Base-by-base conservation (phyloP, 2,888 invertebrate genomes). In the Coelopa pilipes region DNA sequence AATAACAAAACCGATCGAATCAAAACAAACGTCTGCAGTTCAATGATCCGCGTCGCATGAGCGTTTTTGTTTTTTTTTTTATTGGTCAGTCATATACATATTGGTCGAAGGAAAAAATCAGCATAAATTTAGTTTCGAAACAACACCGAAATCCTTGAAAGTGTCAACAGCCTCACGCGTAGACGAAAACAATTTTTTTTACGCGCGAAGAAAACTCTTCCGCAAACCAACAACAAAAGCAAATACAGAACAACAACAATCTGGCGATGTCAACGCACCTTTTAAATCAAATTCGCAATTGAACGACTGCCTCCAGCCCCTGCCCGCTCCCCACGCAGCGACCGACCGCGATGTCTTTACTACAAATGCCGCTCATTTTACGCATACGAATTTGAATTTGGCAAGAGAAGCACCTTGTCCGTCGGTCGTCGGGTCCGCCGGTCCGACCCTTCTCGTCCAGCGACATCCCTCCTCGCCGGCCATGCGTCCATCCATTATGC, bases 101-200 rank as follows among this genome's bases (percentile, higher is more conserved):
- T 34, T 7, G 2, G 2, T 34, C 34, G 34, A 34, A 34, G 34
- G 34, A 34, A 53, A 53, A 53, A 53, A 53, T 53, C 13, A 13
- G 10, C 13, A 53, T 15, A 53, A 53, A 15, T 53, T 53, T 7
- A 53, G n/a, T 5, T 53, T 53, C n/a, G 34, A 62, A 24, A 34
- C 24, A 21, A 13, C 62, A 17, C 21, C 11, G 10, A 75, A 73
- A 75, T 75, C 75, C 75, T 75, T 75, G 75, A 70, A 73, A 65
- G 57, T 70, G 72, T 70, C 75, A 73, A 70, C 59, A 67, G 69
- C 73, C 73, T 59, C 50, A 66, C 46, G 59, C 47, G 46, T 47
- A 45, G 45, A 55, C 71, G 11, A 66, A 50, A 49, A 24, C 62
- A 62, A 11, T 62, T 24, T 3, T 12, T 4, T 34, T 53, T 53